These are phyloP conservation scores for Diadumene lineata DNA, from an alignment of 92 coral and sea anemone species.

Conservation along the genomic window DNA sequence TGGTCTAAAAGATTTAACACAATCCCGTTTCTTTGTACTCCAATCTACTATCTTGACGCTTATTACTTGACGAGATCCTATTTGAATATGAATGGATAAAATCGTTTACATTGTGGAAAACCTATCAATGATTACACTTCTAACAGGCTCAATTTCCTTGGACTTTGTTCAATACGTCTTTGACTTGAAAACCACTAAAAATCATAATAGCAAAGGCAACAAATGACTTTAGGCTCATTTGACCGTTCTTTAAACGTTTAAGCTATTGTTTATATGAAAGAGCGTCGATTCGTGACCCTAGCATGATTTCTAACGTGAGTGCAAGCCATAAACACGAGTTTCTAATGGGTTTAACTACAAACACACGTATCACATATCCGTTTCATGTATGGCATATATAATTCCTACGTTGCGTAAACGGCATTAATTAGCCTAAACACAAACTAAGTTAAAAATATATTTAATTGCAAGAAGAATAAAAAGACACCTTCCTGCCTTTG, in stretches of 20 bases:
- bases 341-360: constrained; percentile 67
- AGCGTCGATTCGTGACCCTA: constrained; percentile 77
- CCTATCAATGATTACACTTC: constrained; percentile 81
- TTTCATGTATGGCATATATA: constrained; percentile 51
- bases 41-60: constrained; percentile 67
- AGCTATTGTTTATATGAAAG: constrained; percentile 24
- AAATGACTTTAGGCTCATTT: constrained; percentile 5
- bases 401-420: constrained; percentile 58
- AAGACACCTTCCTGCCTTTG: not conserved
- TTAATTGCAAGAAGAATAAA: not conserved
- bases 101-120: constrained; percentile 88
- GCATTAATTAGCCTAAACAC: constrained; percentile 40
- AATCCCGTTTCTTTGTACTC: constrained; percentile 66
- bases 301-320: constrained; percentile 55
- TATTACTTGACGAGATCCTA: constrained; percentile 76
- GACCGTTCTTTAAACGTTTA: constrained; percentile 11
- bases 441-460: constrained; percentile 13
- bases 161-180: constrained; percentile 28
- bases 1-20: constrained; percentile 61
- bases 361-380: constrained; percentile 77
- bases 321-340: constrained; percentile 73
- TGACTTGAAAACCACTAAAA: constrained; percentile 25
- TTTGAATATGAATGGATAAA: constrained; percentile 97
- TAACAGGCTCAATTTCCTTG: constrained; percentile 58
- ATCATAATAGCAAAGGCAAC: constrained; percentile 19